Base-by-base conservation (phyloP, 2,888 invertebrate genomes). In the Nemotelus pantherinus region DNA sequence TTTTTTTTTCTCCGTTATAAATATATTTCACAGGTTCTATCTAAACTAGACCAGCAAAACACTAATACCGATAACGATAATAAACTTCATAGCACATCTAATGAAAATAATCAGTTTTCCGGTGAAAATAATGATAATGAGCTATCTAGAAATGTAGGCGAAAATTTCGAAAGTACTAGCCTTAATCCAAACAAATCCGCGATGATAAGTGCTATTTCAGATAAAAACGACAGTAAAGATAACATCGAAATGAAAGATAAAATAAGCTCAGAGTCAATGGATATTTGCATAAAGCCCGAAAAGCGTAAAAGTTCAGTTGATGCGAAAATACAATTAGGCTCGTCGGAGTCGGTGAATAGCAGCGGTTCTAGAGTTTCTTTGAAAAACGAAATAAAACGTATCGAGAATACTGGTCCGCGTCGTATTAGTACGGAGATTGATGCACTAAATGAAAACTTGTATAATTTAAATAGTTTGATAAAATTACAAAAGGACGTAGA, bases 401-500 rank as follows among this genome's bases (percentile, higher is more conserved):
- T 87, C 48, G 86, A 86, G 80, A 85, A 84, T 55, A 85, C 83
- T 79, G 82, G 83, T 0, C 85, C 83, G 41, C 84, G 83, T 72
- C 64, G 39, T 25, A 83, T 86, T 78, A 86, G 84, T 79, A 82
- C 83, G 63, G 85, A 86, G 77, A 86, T 87, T 48, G 86, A 87
- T 80, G 85, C 86, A 3, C 85, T 87, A 25, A 87, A 85, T 80
- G 87, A 86, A 75, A 86, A 87, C 72, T 79, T 87, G 3, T 86
- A 87, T 80, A 84, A 85, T 64, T 79, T 87, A 3, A 87, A 86
- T 80, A 87, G 84, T 77, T 84, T 86, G 79, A 83, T 87, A n/a
- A 87, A 86, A 81, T 82, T 87, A 83, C 86, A 84, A 72, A 87
- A 86, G 67, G 87, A 87, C 77, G 81, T 87, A 3, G 85, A 86